Conservation (phyloP, 2,797 vertebrate genomes). For the Balearica regulorum region DNA sequence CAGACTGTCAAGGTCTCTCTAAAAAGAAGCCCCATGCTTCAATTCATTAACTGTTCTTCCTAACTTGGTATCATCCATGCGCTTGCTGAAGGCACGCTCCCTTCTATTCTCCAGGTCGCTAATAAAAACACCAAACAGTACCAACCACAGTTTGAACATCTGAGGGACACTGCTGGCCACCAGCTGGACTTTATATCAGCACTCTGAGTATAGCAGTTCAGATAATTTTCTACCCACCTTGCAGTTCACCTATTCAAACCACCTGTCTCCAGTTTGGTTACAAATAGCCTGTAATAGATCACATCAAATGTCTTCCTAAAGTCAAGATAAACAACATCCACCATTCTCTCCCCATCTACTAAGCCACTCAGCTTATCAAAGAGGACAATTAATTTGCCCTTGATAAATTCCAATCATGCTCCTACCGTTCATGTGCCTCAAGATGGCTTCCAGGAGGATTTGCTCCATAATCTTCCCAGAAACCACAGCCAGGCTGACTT, state of each 20-base stretch:
- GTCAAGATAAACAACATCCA: neutral
- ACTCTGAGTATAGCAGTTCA: neutral
- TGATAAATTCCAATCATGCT: accelerated
- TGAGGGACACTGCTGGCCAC: neutral
- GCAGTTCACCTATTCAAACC: neutral
- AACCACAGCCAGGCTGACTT: neutral
- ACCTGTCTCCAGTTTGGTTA: neutral
- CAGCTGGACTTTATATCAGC: neutral
- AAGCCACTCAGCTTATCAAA: neutral
- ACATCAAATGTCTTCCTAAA: neutral
- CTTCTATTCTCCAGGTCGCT: neutral
- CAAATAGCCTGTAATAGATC: neutral
- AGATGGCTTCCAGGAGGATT: neutral
- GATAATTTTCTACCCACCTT: neutral
- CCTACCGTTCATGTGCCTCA: neutral
- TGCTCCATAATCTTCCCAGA: neutral
- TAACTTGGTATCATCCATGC: neutral
- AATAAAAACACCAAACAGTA: neutral
- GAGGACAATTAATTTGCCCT: neutral
- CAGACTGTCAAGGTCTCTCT: neutral
- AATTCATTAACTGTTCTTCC: neutral
- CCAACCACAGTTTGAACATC: neutral
- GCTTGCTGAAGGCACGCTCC: neutral
- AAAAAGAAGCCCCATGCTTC: neutral
- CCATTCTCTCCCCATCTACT: neutral